These are phyloP conservation scores for Akabosia matsudoensis DNA, from an alignment of 1,140 invertebrate species.

Conservation along the genomic window DNA sequence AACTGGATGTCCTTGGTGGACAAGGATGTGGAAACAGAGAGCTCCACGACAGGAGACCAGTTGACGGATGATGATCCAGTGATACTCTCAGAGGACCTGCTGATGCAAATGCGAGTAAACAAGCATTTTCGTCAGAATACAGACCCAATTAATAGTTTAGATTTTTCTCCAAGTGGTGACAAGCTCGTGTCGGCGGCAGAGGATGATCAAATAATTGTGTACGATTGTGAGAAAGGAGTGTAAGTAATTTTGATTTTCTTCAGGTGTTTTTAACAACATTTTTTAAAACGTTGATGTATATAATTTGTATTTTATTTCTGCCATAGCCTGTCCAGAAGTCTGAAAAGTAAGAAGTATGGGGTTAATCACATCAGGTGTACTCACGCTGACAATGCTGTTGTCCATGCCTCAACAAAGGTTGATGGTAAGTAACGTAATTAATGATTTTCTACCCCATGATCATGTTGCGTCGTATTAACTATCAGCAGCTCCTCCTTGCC, in stretches of 20 bases:
- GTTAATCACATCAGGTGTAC: slow-evolving; percentile 97
- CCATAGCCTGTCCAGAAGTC: slow-evolving; percentile 67
- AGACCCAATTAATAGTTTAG: slow-evolving; percentile 94
- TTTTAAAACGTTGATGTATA: neutral
- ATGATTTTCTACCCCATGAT: slow-evolving; percentile 49
- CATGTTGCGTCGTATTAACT: slow-evolving; percentile 27
- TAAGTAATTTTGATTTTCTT: neutral
- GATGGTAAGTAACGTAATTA: slow-evolving; percentile 58
- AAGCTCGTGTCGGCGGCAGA: slow-evolving; percentile 95
- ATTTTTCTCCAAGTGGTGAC: slow-evolving; percentile 91
- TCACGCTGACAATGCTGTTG: slow-evolving; percentile 92
- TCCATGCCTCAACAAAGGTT: slow-evolving; percentile 97
- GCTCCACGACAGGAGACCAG: too few relatives aligned
- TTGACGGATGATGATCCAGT: too few relatives aligned
- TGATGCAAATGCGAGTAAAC: slow-evolving; percentile 89
- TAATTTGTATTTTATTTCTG: neutral
- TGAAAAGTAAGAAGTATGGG: slow-evolving; percentile 99
- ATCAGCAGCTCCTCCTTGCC: slow-evolving; percentile 45
- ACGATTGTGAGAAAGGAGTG: slow-evolving; percentile 92
- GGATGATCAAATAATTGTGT: slow-evolving; percentile 98
- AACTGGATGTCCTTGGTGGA: too few relatives aligned
- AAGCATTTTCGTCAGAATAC: slow-evolving; percentile 96
- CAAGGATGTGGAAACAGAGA: too few relatives aligned
- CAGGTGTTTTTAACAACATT: neutral
- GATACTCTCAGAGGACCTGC: too few relatives aligned